Conservation (phyloP, 2,888 invertebrate species). For the Drosophila mimica region DNA sequence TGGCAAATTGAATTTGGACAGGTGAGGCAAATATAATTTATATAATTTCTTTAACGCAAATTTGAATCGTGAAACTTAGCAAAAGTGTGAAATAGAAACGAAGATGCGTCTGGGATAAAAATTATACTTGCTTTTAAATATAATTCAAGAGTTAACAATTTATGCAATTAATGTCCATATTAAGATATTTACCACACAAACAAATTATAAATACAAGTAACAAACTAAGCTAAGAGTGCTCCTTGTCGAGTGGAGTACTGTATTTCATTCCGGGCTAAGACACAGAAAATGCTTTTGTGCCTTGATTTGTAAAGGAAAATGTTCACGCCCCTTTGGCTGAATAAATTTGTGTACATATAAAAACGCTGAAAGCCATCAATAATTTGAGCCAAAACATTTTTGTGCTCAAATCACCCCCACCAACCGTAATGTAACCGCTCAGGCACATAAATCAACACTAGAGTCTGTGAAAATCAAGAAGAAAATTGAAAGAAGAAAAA, state of each 20-base stretch:
- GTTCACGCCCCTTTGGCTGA: slow-evolving; percentile 74
- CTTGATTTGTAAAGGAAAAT: slow-evolving; percentile 57
- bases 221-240: not conserved
- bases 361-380: slow-evolving; percentile 26
- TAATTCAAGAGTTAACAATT: not conserved
- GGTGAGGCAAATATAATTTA: not conserved
- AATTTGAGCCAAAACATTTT: slow-evolving; percentile 49
- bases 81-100: not conserved
- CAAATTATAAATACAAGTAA: slow-evolving; percentile 71
- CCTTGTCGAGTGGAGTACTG: not conserved
- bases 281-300: slow-evolving; percentile 16
- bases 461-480: not conserved
- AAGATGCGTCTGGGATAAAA: not conserved
- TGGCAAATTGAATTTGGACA: slow-evolving; percentile 3
- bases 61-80: not conserved
- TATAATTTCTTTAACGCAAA: not conserved
- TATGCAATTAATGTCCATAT: slow-evolving; percentile 11
- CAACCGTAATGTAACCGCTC: slow-evolving; percentile 16
- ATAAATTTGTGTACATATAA: slow-evolving; percentile 71
- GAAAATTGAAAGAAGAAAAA: slow-evolving; percentile 45
- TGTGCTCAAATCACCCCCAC: slow-evolving; percentile 36
- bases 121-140: not conserved
- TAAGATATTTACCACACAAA: slow-evolving; percentile 72
- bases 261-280: not conserved
- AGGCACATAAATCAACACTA: slow-evolving; percentile 20